These are phyloP conservation scores for Rapana venosa DNA, from an alignment of 2,888 invertebrate species.

Conservation along the genomic window DNA sequence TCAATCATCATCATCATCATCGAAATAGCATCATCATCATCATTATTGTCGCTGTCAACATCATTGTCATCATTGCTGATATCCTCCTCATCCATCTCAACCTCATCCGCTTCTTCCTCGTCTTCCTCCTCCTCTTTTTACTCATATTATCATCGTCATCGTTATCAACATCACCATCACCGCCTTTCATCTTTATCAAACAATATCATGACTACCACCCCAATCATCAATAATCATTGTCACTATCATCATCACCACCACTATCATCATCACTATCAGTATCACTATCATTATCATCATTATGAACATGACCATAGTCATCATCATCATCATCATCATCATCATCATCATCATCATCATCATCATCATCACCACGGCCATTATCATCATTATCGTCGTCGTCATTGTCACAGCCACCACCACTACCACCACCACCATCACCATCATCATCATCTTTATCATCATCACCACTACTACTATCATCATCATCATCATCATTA, in stretches of 20 bases:
- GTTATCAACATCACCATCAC: not conserved
- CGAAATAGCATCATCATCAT: too few species aligned
- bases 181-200: too few species aligned
- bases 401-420: not conserved
- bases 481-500: not conserved
- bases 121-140: too few species aligned
- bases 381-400: not conserved
- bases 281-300: not conserved
- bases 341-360: not conserved
- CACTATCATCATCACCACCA: too few species aligned
- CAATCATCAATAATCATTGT: too few species aligned
- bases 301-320: not conserved
- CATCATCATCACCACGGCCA: not conserved
- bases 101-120: too few species aligned
- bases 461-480: not conserved
- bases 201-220: not conserved
- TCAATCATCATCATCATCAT: too few species aligned
- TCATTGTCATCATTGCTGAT: too few species aligned
- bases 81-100: too few species aligned
- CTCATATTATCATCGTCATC: not conserved
- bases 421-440: not conserved
- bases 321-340: not conserved
- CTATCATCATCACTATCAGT: too few species aligned
- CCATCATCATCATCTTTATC: not conserved
- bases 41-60: too few species aligned